phyloP scores from a whole-genome alignment of 2,888 invertebrate genomes.

The Timandra comae region DNA sequence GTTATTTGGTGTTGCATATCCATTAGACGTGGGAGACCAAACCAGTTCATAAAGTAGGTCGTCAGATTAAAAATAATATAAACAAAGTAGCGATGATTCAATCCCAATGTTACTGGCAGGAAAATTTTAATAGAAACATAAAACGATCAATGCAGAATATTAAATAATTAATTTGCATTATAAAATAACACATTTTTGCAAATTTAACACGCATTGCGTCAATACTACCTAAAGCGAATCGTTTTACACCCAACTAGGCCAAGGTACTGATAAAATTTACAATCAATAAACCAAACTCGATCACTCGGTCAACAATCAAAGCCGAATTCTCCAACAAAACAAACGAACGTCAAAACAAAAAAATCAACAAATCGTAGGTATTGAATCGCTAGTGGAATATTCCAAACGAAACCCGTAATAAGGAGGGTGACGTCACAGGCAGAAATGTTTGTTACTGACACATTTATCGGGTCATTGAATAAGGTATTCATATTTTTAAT shows the following conservation, averaged over 20 bases:
- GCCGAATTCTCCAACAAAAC: constrained; percentile 12
- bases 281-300: constrained; percentile 15
- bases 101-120: no score
- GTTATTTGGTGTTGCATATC: no score
- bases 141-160: background rate
- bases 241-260: constrained; percentile 21
- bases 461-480: constrained; percentile 2
- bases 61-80: constrained; percentile 2
- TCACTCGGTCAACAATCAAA: constrained; percentile 15
- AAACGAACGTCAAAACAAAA: constrained; percentile 4
- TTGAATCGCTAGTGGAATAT: background rate
- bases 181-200: background rate
- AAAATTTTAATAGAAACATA: no score
- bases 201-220: constrained; percentile 1
- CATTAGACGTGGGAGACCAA: background rate
- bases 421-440: background rate
- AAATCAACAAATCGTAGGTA: background rate
- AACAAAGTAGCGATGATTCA: constrained; percentile 4
- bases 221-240: constrained; percentile 9
- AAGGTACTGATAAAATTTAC: constrained; percentile 26
- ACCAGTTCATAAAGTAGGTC: background rate
- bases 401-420: background rate
- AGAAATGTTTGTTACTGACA: constrained; percentile 3
- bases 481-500: background rate
- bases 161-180: background rate